Evolutionary conservation across 1,140 invertebrate genomes (phyloP).

Genomic region (Protaetia brevitarsis): DNA sequence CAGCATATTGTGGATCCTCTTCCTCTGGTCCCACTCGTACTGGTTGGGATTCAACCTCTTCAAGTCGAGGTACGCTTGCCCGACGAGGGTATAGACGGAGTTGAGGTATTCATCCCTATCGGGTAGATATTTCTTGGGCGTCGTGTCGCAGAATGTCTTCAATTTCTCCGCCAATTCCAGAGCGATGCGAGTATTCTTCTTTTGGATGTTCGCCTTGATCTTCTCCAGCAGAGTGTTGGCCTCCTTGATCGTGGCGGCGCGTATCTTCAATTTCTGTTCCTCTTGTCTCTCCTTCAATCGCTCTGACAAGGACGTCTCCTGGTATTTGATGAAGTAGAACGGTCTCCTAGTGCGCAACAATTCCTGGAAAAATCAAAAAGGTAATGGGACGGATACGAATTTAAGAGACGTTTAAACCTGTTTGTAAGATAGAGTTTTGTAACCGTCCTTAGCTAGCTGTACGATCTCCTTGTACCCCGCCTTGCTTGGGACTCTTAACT

Average conservation of each 20-base stretch:
- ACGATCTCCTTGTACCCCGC: conserved; percentile 49
- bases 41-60: conserved; percentile 39
- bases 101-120: conserved; percentile 38
- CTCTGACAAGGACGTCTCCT: conserved; percentile 52
- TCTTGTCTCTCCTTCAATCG: conserved; percentile 50
- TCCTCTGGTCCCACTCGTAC: conserved; percentile 33
- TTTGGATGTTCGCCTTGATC: conserved; percentile 49
- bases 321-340: conserved; percentile 55
- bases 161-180: conserved; percentile 51
- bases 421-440: conserved; percentile 50
- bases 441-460: conserved; percentile 48
- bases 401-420: conserved; percentile 22
- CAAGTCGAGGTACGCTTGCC: conserved; percentile 38
- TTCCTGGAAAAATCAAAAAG: conserved; percentile 43
- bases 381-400: background rate
- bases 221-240: conserved; percentile 50
- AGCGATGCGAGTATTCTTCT: conserved; percentile 48
- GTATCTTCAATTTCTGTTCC: conserved; percentile 48
- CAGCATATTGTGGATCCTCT: conserved; percentile 39
- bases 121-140: conserved; percentile 40
- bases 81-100: conserved; percentile 37
- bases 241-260: conserved; percentile 48
- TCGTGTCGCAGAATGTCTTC: conserved; percentile 41
- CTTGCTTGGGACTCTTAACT: conserved; percentile 51
- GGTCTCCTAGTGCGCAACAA: conserved; percentile 53